A percentile compares a stretch with the other conserved stretches of the same genome.
These are phyloP conservation scores for Megaceryle torquata DNA, from an alignment of 2,113 vertebrate genomes.

Conservation along the genomic window DNA sequence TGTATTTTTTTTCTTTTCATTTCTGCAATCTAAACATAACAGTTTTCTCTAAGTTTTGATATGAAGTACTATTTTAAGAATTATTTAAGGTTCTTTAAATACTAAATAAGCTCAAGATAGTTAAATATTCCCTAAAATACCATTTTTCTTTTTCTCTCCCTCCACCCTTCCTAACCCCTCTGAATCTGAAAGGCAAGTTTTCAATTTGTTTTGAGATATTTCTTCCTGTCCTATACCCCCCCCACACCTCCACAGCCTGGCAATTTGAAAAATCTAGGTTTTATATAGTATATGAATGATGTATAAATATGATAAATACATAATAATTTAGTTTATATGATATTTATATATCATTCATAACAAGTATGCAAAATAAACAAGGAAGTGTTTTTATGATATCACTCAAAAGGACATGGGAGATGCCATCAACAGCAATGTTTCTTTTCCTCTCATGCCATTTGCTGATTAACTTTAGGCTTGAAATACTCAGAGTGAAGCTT, in stretches of 20 bases:
- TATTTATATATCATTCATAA: neutral
- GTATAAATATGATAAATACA: neutral
- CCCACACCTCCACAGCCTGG: rapidly evolving
- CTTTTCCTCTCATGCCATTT: neutral
- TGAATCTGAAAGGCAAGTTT: neutral
- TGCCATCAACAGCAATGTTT: neutral
- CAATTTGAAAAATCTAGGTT: neutral
- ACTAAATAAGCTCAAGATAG: neutral
- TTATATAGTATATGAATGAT: neutral
- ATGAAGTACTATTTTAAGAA: neutral
- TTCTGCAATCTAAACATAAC: neutral
- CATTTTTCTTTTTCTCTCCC: too few relatives aligned
- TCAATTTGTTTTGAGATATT: neutral
- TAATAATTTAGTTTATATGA: too few relatives aligned
- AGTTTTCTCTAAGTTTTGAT: neutral
- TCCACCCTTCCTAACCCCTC: too few relatives aligned
- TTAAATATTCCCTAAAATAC: neutral
- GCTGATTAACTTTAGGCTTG: neutral
- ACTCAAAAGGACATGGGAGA: neutral
- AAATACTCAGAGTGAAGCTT: neutral
- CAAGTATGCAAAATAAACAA: neutral
- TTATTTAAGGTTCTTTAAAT: neutral
- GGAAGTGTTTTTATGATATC: neutral
- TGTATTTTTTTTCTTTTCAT: neutral
- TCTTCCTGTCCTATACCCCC: neutral